Percentiles rank a stretch among this genome's conserved stretches.
phyloP scores from a whole-genome alignment of 2,113 vertebrate species.

The Pelvicachromis taeniatus region DNA sequence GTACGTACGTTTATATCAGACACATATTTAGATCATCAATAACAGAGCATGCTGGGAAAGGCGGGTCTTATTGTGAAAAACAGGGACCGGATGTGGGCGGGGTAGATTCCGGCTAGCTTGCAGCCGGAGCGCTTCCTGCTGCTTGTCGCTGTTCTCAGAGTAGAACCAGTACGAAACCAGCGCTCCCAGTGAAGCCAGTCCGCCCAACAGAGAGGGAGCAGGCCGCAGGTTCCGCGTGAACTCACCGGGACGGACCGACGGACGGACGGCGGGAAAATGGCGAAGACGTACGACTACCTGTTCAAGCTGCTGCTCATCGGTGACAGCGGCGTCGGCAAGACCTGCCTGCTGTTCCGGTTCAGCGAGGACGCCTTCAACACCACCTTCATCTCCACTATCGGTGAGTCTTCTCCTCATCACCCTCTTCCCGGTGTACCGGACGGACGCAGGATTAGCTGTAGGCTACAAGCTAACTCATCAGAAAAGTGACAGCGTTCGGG shows the following conservation, averaged over 20 bases:
- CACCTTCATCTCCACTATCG: conserved; percentile 78
- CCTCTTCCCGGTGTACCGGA: background rate
- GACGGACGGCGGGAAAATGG: conserved; percentile 54
- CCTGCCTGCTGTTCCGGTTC: conserved; percentile 77
- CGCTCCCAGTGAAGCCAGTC: background rate
- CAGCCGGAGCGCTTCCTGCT: conserved; percentile 11
- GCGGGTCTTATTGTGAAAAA: conserved; percentile 25
- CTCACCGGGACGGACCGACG: background rate
- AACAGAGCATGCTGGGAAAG: background rate
- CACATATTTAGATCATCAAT: background rate
- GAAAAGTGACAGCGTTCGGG: background rate
- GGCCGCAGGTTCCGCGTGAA: background rate
- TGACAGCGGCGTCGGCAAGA: conserved; percentile 76
- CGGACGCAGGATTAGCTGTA: background rate
- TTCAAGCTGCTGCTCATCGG: conserved; percentile 74
- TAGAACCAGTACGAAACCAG: background rate
- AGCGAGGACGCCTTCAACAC: conserved; percentile 77
- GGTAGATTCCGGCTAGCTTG: background rate
- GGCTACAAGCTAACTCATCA: background rate
- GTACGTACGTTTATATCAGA: no score
- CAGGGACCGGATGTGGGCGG: background rate
- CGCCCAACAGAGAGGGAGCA: background rate
- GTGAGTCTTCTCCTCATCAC: conserved; percentile 23
- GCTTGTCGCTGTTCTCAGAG: background rate
- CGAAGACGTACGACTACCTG: conserved; percentile 73